Conservation (phyloP, 2,113 vertebrate species). For the Sigmodon hispidus region DNA sequence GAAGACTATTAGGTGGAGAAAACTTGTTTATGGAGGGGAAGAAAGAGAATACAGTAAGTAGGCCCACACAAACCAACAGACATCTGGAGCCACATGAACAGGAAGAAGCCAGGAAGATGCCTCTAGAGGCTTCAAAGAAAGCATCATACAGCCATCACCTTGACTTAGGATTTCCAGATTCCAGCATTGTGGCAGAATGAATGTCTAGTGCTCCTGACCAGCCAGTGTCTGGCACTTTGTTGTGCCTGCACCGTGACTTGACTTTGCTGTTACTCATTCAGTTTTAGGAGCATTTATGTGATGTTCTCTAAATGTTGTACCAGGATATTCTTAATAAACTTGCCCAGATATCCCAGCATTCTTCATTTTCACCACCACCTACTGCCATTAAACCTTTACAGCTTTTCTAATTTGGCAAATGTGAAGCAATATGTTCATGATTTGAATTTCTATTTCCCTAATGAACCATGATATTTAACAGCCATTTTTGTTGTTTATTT, state of each 20-base stretch:
- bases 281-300: neutral
- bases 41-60: neutral
- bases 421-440: neutral
- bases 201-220: neutral
- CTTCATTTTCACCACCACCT: neutral
- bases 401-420: neutral
- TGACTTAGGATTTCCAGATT: neutral
- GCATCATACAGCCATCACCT: too few relatives aligned
- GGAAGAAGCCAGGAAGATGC: neutral
- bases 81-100: neutral
- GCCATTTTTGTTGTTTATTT: slow-evolving; percentile 24
- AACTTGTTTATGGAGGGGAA: neutral
- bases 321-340: neutral
- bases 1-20: neutral
- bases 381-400: neutral
- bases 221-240: neutral
- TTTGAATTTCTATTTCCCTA: slow-evolving; percentile 19
- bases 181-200: neutral
- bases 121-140: neutral
- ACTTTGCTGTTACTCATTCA: accelerated
- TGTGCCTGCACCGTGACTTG: neutral
- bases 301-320: neutral
- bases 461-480: neutral
- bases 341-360: neutral
- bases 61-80: neutral